Conservation (phyloP, 2,888 invertebrate species). For the Abscondita cerata region DNA sequence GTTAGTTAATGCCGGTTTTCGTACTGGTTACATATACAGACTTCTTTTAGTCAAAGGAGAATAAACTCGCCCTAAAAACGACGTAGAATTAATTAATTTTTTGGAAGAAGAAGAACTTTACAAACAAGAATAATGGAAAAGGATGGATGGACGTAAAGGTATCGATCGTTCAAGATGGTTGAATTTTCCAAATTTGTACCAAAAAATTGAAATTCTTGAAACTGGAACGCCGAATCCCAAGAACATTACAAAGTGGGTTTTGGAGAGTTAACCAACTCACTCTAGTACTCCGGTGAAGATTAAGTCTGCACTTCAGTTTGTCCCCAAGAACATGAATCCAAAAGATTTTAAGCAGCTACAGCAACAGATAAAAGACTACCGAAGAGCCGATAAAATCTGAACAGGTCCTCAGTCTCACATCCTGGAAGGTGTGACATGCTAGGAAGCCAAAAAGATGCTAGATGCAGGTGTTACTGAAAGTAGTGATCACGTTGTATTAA, state of each 20-base stretch:
- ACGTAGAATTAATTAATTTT: constrained; percentile 92
- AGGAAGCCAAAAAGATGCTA: constrained; percentile 92
- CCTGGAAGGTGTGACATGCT: constrained; percentile 96
- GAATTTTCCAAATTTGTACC: constrained; percentile 98
- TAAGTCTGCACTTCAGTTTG: constrained; percentile 93
- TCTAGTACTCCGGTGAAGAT: constrained; percentile 93
- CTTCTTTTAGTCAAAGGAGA: constrained; percentile 92
- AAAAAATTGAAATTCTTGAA: constrained; percentile 97
- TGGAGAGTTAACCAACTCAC: constrained; percentile 91
- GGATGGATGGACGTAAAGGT: constrained; percentile 81
- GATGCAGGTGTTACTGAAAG: constrained; percentile 75
- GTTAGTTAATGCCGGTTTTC: constrained; percentile 96
- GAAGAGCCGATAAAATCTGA: constrained; percentile 92
- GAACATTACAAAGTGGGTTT: constrained; percentile 99
- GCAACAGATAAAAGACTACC: constrained; percentile 95
- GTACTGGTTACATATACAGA: constrained; percentile 94
- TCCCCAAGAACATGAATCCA: constrained; percentile 94
- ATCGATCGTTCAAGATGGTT: constrained; percentile 96
- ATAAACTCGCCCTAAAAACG: constrained; percentile 87
- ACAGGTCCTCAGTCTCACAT: constrained; percentile 99
- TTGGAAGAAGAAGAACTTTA: constrained; percentile 92
- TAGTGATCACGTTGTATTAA: constrained; percentile 83
- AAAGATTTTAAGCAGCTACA: constrained; percentile 97
- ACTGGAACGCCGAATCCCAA: constrained; percentile 97
- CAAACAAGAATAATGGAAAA: constrained; percentile 91